Evolutionary conservation across 23 tunicate genomes (phyloP), one percentile per base, ranked within the genome.

Genomic region (Clavelina lepadiformis): DNA sequence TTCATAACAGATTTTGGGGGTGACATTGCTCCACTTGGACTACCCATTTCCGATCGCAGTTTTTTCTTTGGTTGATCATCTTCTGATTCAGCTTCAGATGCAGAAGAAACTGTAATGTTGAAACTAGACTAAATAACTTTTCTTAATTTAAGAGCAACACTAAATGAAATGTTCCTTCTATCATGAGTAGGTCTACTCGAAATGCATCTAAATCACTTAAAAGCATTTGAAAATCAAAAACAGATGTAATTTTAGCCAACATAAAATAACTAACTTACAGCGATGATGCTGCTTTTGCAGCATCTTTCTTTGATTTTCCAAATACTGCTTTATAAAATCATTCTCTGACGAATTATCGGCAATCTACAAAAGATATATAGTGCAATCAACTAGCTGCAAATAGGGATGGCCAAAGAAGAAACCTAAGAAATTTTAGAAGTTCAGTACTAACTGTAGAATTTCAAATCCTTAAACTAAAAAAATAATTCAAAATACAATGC

Each of bases 301-400:
- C 58, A 78, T 21, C 47, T 78, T 78, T 68, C 84, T 68, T 68
- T 78, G 84, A 58, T 78, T 78, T 69, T 78, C 84, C 76, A 78
- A 53, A 45, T 78, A 78, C 33, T 78, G 84, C 49, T 78, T 78
- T 13, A 78, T 71, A 34, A 78, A 78, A 31, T 78, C 84, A 78
- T 78, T 78, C n/a, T 68, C 75, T 3, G 61, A 44, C 3, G 84
- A 78, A 45, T 78, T 51, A 0, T 44, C 69, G 4, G 56, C 84
- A 68, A 78, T 68, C 84, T 78, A 51, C 8, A 66, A 46, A 58
- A 53, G 5, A 53, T n/a, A 8, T 13, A 53, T n/a, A 27, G 23
- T 53, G 59, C 20, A 11, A 53, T 53, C 23, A 53, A 53, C 20
- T n/a, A 24, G 20, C 5, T n/a, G 59, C 59, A 53, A 7, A 53